These are phyloP conservation scores for Magallana gigas DNA, from an alignment of 1,140 invertebrate species.

Conservation along the genomic window DNA sequence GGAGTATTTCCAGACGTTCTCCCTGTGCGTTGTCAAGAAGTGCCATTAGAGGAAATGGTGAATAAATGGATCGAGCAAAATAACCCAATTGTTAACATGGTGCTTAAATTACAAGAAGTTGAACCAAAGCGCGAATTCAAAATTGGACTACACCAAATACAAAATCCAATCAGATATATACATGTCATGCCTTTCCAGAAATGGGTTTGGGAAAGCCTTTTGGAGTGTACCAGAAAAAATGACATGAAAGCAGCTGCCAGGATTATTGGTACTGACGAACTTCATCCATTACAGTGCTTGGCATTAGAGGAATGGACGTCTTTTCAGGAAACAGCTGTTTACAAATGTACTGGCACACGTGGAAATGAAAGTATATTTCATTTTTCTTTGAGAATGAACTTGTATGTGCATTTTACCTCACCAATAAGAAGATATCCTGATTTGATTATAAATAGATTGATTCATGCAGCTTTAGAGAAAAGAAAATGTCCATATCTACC, in stretches of 20 bases:
- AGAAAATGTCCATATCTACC: slow-evolving; percentile 40
- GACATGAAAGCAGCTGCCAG: slow-evolving; percentile 8
- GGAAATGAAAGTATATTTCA: slow-evolving; percentile 36
- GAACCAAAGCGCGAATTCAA: background rate
- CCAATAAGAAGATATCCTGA: slow-evolving; percentile 59
- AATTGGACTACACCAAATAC: slow-evolving; percentile 7
- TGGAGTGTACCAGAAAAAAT: background rate
- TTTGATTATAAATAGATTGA: slow-evolving; percentile 52
- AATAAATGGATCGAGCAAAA: slow-evolving; percentile 53
- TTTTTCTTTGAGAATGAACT: slow-evolving; percentile 54
- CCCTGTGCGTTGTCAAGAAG: slow-evolving; percentile 58
- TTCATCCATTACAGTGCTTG: slow-evolving; percentile 56
- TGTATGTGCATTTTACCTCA: slow-evolving; percentile 58
- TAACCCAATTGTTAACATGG: slow-evolving; percentile 43
- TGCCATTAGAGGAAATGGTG: slow-evolving; percentile 56
- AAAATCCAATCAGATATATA: slow-evolving; percentile 39
- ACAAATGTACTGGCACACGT: slow-evolving; percentile 50
- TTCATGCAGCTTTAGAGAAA: slow-evolving; percentile 49
- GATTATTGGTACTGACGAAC: slow-evolving; percentile 46
- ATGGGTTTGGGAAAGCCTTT: slow-evolving; percentile 30
- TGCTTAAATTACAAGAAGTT: slow-evolving; percentile 56
- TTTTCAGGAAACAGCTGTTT: slow-evolving; percentile 57
- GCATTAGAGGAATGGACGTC: slow-evolving; percentile 53
- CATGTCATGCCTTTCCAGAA: slow-evolving; percentile 39
- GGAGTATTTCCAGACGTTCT: slow-evolving; percentile 40